These are phyloP conservation scores for Thera britannica DNA, from an alignment of 2,888 invertebrate genomes.

Conservation along the genomic window DNA sequence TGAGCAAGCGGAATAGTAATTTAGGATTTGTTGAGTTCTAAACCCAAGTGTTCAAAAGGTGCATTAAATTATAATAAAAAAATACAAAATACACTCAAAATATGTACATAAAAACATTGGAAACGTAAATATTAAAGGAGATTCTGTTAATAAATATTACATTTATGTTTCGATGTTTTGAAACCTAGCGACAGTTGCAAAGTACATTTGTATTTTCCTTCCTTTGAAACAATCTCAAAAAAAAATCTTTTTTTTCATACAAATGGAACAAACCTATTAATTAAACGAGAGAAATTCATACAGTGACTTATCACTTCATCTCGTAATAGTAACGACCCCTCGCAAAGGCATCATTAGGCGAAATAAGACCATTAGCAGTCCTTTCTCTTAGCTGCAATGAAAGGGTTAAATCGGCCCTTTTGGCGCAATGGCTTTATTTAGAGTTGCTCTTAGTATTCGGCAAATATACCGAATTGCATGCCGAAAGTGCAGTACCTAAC, in stretches of 20 bases:
- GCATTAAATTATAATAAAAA: not conserved
- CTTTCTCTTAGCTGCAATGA: slow-evolving; percentile 79
- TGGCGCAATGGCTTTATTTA: slow-evolving; percentile 80
- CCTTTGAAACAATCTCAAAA: not conserved
- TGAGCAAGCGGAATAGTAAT: slow-evolving; percentile 76
- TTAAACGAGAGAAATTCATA: slow-evolving; percentile 68
- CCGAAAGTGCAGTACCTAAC: not conserved
- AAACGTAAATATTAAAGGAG: too few species aligned
- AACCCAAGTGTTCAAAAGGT: not conserved
- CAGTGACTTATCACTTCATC: slow-evolving; percentile 80
- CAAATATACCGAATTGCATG: not conserved
- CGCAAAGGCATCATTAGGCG: slow-evolving; percentile 78
- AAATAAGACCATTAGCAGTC: slow-evolving; percentile 84
- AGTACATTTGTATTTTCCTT: too few species aligned
- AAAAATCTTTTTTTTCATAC: not conserved
- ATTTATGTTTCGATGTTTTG: too few species aligned
- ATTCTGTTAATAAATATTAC: too few species aligned
- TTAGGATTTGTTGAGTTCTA: slow-evolving; percentile 56
- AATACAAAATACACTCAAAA: too few species aligned
- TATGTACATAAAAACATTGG: too few species aligned
- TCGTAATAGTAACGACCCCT: slow-evolving; percentile 74
- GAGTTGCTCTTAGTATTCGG: slow-evolving; percentile 58
- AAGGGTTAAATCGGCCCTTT: slow-evolving; percentile 82
- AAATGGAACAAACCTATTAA: slow-evolving; percentile 49
- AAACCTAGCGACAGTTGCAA: too few species aligned